A percentile compares a stretch with the other conserved stretches of the same genome.
Evolutionary conservation across 2,113 vertebrate species (phyloP).

Genomic region (Uria lomvia): DNA sequence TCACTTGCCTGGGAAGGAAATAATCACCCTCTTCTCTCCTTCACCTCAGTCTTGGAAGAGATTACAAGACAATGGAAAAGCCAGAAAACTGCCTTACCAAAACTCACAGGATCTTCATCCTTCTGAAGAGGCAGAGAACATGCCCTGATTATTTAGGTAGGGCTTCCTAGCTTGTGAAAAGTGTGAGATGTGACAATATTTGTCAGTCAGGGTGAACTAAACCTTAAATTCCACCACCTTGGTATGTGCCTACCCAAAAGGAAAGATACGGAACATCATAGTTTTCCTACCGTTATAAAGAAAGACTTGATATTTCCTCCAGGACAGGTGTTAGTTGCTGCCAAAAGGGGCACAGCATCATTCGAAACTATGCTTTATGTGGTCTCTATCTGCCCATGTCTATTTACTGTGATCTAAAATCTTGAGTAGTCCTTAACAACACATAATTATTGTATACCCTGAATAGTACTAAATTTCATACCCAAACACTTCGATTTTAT

Average conservation of each 20-base stretch:
- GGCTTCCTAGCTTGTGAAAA: not conserved
- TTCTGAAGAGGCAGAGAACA: not conserved
- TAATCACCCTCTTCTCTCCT: not conserved
- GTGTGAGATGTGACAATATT: not conserved
- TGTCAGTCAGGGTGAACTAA: not conserved
- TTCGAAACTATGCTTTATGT: not conserved
- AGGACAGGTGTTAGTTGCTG: not conserved
- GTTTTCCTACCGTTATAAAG: not conserved
- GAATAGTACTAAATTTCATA: not conserved
- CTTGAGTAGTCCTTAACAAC: not conserved
- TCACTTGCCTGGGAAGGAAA: not conserved
- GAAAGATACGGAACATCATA: not conserved
- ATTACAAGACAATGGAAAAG: not conserved
- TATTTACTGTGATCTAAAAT: not conserved
- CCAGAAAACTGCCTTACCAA: not conserved
- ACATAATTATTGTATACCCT: not conserved
- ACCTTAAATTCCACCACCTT: not conserved
- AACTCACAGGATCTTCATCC: not conserved
- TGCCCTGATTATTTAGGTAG: fast-evolving
- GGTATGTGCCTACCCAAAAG: not conserved
- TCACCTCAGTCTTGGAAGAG: not conserved
- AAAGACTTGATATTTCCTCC: not conserved
- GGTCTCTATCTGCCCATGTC: not conserved
- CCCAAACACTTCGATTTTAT: not conserved
- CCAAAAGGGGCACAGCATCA: not conserved